phyloP scores from a whole-genome alignment of 2,797 vertebrate species.

The Epinephelus awoara region DNA sequence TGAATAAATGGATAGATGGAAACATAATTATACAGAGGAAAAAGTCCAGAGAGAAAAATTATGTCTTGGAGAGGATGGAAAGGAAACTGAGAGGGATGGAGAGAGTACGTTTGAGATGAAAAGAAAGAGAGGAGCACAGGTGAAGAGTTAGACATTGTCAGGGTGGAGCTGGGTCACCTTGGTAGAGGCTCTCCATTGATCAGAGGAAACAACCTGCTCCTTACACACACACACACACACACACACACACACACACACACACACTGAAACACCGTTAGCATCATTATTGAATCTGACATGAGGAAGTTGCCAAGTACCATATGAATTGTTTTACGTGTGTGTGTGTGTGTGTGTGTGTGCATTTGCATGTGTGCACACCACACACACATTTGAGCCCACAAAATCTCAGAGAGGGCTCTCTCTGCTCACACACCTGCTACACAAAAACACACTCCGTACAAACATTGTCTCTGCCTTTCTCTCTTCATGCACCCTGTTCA shows the following conservation, averaged over 20 bases:
- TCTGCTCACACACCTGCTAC: slow-evolving; percentile 26
- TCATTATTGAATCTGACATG: slow-evolving; percentile 91
- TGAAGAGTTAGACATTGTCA: slow-evolving; percentile 9
- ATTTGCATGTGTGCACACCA: slow-evolving; percentile 4
- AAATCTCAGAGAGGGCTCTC: slow-evolving; percentile 11
- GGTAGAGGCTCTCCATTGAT: slow-evolving; percentile 90
- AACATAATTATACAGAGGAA: background rate
- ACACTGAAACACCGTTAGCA: slow-evolving; percentile 77
- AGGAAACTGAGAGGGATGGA: background rate
- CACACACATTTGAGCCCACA: slow-evolving; percentile 4
- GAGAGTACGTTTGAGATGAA: slow-evolving; percentile 10
- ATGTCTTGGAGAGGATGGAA: background rate
- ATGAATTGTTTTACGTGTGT: slow-evolving; percentile 22
- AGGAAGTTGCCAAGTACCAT: slow-evolving; percentile 81
- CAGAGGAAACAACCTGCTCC: slow-evolving; percentile 78
- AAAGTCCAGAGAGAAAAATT: background rate
- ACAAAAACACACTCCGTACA: slow-evolving; percentile 26
- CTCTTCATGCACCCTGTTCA: slow-evolving; percentile 59
- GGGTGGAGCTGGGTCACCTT: slow-evolving; percentile 88
- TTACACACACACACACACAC: background rate
- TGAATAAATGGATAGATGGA: background rate
- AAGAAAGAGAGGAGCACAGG: slow-evolving; percentile 16
- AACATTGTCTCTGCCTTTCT: slow-evolving; percentile 28
- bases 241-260: background rate
- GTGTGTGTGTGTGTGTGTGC: background rate